phyloP scores from a whole-genome alignment of 2,888 invertebrate species.

The Deilephila elpenor region DNA sequence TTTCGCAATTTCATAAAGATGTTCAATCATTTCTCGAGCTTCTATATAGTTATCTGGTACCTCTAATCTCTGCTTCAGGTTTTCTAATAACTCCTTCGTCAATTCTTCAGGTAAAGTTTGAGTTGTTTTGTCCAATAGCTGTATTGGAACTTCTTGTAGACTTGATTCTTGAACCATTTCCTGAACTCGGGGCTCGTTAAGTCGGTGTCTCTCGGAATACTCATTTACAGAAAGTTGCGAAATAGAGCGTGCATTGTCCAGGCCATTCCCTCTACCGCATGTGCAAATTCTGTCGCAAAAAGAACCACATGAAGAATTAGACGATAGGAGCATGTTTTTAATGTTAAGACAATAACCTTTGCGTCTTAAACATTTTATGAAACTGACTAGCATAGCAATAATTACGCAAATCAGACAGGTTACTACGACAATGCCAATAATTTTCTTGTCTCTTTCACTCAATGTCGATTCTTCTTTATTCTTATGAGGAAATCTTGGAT shows the following conservation, averaged over 20 bases:
- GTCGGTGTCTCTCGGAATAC: conserved; percentile 86
- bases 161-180: conserved; percentile 66
- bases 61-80: conserved; percentile 87
- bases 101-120: conserved; percentile 90
- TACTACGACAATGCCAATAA: conserved; percentile 81
- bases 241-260: conserved; percentile 86
- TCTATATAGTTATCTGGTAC: conserved; percentile 90
- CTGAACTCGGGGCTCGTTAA: conserved; percentile 83
- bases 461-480: conserved; percentile 52
- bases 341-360: conserved; percentile 81
- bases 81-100: conserved; percentile 89
- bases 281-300: conserved; percentile 69
- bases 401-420: conserved; percentile 80
- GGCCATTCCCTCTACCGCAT: conserved; percentile 73
- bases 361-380: conserved; percentile 84
- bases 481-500: conserved; percentile 77
- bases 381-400: conserved; percentile 81
- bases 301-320: conserved; percentile 66
- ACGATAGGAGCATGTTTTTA: conserved; percentile 71
- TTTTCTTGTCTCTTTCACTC: conserved; percentile 69
- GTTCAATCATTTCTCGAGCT: conserved; percentile 91
- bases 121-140: conserved; percentile 86
- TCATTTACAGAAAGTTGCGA: conserved; percentile 86
- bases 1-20: conserved; percentile 89
- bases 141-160: conserved; percentile 56